Evolutionary conservation across 2,888 invertebrate genomes (phyloP).

Genomic region (Tipula helvola): DNA sequence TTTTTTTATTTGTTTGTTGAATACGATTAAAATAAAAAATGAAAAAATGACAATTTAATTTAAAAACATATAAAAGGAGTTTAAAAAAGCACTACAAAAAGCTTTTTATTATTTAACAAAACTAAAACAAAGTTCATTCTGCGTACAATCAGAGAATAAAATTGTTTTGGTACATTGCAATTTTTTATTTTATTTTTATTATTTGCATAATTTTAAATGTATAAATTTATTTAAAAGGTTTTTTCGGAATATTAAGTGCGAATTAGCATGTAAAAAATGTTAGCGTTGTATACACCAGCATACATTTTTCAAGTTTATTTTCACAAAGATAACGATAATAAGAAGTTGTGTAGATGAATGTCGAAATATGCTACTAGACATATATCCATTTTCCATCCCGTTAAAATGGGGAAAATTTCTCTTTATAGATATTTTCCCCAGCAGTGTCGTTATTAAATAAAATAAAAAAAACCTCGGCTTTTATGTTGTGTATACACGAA

Average conservation of each 20-base stretch:
- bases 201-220: neutral
- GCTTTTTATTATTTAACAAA: neutral
- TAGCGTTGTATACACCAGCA: neutral
- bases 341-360: neutral
- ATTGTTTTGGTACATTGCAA: neutral
- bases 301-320: neutral
- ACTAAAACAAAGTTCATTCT: neutral
- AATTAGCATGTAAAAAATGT: neutral
- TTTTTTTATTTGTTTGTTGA: neutral
- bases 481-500: neutral
- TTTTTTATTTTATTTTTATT: neutral
- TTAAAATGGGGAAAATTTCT: neutral
- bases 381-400: neutral
- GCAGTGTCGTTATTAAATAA: neutral
- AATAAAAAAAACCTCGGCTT: neutral
- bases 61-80: neutral
- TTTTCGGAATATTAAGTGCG: neutral
- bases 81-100: neutral
- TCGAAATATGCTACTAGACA: neutral
- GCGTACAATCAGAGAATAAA: too few relatives aligned
- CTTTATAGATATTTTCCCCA: neutral
- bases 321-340: neutral
- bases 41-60: neutral
- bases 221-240: neutral
- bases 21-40: neutral